These are phyloP conservation scores for Pipistrellus pipistrellus DNA, from an alignment of 2,797 vertebrate species.

Conservation along the genomic window DNA sequence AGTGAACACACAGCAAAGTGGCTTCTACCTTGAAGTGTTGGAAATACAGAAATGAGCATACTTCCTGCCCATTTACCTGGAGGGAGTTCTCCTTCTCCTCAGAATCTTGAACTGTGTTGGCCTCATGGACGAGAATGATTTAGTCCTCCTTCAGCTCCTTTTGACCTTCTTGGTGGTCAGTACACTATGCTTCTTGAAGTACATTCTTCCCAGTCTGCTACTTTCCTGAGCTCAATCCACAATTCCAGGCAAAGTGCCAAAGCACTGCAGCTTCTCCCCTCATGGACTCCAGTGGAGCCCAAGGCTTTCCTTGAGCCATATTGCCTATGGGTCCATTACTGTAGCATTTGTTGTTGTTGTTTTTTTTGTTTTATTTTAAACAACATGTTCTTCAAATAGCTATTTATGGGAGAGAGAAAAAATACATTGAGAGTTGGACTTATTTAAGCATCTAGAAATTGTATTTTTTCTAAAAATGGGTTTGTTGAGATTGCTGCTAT, in stretches of 20 bases:
- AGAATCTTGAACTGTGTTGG: background rate
- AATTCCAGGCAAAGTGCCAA: background rate
- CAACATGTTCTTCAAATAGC: background rate
- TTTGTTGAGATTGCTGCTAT: background rate
- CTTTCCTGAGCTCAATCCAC: background rate
- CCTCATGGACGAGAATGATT: background rate
- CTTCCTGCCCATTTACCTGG: background rate
- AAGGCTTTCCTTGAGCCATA: background rate
- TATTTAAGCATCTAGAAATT: slow-evolving; percentile 21
- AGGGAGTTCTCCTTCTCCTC: background rate
- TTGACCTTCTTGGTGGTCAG: background rate
- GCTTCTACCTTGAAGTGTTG: background rate
- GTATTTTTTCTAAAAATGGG: background rate
- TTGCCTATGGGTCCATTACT: background rate
- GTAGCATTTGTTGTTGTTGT: background rate
- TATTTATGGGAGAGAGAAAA: background rate
- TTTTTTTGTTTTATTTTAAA: background rate
- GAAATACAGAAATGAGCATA: too few species aligned
- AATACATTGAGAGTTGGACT: background rate
- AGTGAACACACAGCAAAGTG: background rate
- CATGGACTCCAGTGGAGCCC: background rate
- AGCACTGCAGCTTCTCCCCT: background rate
- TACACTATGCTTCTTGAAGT: too few species aligned
- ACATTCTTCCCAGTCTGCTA: background rate
- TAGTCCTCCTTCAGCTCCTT: background rate